Conservation (phyloP, 2,113 vertebrate species). For the Podarcis raffonei region DNA sequence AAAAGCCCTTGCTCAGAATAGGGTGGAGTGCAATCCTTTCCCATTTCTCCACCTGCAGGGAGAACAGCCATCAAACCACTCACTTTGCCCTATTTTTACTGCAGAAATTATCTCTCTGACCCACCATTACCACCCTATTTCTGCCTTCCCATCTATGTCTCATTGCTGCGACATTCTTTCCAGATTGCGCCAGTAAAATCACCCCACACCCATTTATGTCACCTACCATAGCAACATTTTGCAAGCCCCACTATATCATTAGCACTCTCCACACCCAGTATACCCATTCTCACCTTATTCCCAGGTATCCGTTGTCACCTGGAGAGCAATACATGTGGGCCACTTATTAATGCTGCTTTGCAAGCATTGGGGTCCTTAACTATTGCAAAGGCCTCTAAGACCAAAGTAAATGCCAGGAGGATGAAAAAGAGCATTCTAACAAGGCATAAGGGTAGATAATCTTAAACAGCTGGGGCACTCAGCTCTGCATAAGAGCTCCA, state of each 20-base stretch:
- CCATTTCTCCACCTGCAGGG: neutral
- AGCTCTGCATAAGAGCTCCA: neutral
- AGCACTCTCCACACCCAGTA: neutral
- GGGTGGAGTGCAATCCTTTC: neutral
- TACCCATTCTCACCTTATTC: neutral
- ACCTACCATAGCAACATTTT: too few species aligned
- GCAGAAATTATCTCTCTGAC: neutral
- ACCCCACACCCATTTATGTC: neutral
- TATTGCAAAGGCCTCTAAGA: slow-evolving; percentile 27
- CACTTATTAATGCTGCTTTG: slow-evolving; percentile 5
- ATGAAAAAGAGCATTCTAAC: neutral
- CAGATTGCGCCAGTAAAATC: neutral
- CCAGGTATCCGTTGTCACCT: neutral
- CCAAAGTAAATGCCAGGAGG: slow-evolving; percentile 27
- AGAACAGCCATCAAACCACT: neutral
- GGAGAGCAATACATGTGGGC: neutral
- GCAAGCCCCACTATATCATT: neutral
- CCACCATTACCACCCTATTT: neutral
- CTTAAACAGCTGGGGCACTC: neutral
- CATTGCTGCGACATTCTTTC: neutral
- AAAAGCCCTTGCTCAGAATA: neutral
- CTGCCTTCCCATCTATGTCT: neutral
- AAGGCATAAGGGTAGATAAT: neutral
- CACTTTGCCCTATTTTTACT: neutral
- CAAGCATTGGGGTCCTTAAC: slow-evolving; percentile 8